Conservation (phyloP, 2,797 vertebrate species). For the Dallia pectoralis region DNA sequence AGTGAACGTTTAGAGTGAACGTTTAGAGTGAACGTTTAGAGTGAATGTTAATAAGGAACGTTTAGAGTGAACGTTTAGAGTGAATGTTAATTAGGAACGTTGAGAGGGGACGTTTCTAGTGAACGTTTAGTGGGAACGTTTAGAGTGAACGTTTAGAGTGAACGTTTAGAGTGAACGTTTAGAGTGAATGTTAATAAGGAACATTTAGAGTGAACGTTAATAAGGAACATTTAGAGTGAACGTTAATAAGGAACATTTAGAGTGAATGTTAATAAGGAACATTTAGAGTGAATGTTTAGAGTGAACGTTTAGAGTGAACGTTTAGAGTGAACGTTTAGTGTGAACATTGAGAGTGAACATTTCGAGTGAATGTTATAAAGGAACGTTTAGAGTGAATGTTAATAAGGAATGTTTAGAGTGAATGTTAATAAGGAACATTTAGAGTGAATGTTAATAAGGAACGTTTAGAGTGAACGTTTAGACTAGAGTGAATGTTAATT, state of each 20-base stretch:
- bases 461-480: not conserved
- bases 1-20: not conserved
- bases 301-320: not conserved
- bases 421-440: not conserved
- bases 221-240: not conserved
- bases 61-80: not conserved
- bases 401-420: not conserved
- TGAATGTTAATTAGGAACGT: too few relatives aligned
- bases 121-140: not conserved
- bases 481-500: too few relatives aligned
- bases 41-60: too few relatives aligned
- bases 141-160: not conserved
- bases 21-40: not conserved
- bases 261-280: too few relatives aligned
- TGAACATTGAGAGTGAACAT: not conserved
- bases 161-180: not conserved
- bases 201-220: not conserved
- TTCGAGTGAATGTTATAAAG: not conserved
- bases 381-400: not conserved
- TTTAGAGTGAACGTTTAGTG: not conserved
- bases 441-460: not conserved
- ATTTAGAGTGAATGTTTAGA: too few relatives aligned
- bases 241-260: not conserved
- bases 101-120: not conserved
- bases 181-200: not conserved